Evolutionary conservation across 2,113 vertebrate genomes (phyloP).

Genomic region (Petaurus breviceps): DNA sequence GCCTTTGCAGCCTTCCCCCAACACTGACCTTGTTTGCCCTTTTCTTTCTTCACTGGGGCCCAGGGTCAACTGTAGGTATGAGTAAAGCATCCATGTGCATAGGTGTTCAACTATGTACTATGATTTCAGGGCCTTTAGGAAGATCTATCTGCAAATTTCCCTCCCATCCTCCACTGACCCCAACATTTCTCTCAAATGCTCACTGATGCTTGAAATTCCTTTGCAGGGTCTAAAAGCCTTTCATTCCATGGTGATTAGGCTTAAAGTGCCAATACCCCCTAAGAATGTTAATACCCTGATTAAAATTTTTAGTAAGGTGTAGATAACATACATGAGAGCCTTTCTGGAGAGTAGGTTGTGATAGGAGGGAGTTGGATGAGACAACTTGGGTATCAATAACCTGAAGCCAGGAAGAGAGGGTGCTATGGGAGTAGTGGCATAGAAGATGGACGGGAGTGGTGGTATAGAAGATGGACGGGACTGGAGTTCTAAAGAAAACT

Average conservation of each 20-base stretch:
- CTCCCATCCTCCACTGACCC: background rate
- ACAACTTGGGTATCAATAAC: background rate
- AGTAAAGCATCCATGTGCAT: background rate
- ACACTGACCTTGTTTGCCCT: background rate
- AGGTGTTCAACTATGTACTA: background rate
- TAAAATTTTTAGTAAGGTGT: conserved; percentile 12
- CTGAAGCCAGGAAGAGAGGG: background rate
- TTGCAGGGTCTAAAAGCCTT: background rate
- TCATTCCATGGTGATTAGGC: background rate
- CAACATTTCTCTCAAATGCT: background rate
- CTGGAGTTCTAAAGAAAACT: background rate
- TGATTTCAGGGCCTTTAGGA: background rate
- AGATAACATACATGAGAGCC: conserved; percentile 9
- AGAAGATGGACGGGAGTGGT: fast-evolving
- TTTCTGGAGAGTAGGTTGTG: conserved; percentile 40
- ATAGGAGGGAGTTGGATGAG: background rate
- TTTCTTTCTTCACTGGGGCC: background rate
- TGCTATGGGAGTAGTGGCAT: background rate
- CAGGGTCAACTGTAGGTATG: background rate
- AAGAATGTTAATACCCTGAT: conserved; percentile 11
- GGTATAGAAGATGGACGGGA: background rate
- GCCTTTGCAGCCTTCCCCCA: background rate
- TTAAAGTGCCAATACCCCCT: conserved; percentile 22
- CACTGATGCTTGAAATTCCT: conserved; percentile 18
- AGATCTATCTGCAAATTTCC: background rate